Evolutionary conservation across 2,797 vertebrate genomes (phyloP).

Genomic region (Sebastolobus alascanus): DNA sequence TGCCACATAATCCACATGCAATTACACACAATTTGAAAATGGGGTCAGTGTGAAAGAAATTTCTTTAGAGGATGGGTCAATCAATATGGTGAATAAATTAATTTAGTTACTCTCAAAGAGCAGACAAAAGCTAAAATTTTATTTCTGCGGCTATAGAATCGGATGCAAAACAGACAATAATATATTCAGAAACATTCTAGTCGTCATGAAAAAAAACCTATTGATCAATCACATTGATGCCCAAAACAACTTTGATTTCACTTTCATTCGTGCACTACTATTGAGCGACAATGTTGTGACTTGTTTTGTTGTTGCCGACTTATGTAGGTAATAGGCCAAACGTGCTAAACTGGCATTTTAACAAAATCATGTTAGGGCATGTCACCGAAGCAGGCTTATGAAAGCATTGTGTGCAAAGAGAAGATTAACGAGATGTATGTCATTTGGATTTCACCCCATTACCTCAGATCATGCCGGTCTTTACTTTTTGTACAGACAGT

Average conservation of each 20-base stretch:
- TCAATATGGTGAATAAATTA: no score
- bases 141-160: neutral
- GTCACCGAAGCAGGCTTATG: slow-evolving; percentile 13
- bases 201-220: neutral
- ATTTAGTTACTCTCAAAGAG: neutral
- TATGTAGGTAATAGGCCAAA: slow-evolving; percentile 19
- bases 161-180: neutral
- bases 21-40: neutral
- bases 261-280: neutral
- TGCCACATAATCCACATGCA: neutral
- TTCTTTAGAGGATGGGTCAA: neutral
- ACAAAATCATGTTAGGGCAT: slow-evolving; percentile 50
- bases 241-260: neutral
- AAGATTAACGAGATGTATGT: neutral
- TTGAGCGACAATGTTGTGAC: slow-evolving; percentile 17
- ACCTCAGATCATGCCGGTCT: neutral
- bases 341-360: slow-evolving; percentile 45
- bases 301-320: slow-evolving; percentile 32
- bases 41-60: neutral
- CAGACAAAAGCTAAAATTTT: neutral
- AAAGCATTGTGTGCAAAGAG: neutral
- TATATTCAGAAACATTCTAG: neutral
- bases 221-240: neutral
- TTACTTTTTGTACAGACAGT: slow-evolving; percentile 6
- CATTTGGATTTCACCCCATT: slow-evolving; percentile 6